Percentiles rank a stretch among this genome's conserved stretches.
These are phyloP conservation scores for Bombus confusus DNA, from an alignment of 1,140 invertebrate species.

Conservation along the genomic window DNA sequence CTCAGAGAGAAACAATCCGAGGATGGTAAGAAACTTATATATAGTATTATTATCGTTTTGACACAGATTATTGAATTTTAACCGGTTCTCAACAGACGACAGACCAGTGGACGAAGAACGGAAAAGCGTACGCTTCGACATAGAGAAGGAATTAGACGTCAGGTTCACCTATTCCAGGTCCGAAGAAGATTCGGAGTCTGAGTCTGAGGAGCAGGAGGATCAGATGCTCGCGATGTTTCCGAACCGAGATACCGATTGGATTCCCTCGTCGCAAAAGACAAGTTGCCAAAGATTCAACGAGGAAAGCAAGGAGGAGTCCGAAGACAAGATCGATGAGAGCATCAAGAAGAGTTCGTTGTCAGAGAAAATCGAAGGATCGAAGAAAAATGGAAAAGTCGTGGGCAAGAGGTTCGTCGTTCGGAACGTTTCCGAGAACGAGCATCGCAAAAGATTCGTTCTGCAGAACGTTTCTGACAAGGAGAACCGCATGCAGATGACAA, in stretches of 20 bases:
- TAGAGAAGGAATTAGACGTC: constrained; percentile 79
- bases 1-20: constrained; percentile 86
- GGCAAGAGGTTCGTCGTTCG: constrained; percentile 77
- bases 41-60: constrained; percentile 19
- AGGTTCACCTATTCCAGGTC: constrained; percentile 82
- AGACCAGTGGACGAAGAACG: constrained; percentile 86
- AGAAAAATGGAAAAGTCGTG: constrained; percentile 71
- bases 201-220: constrained; percentile 77
- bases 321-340: constrained; percentile 26
- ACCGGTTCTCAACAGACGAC: constrained; percentile 70
- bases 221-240: constrained; percentile 57
- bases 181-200: constrained; percentile 82
- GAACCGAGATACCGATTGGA: constrained; percentile 37
- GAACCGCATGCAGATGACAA: constrained; percentile 74
- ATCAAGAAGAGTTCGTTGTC: neutral
- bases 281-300: constrained; percentile 35
- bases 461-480: constrained; percentile 79
- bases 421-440: constrained; percentile 79
- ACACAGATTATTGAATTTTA: neutral
- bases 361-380: constrained; percentile 39
- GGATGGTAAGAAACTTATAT: constrained; percentile 73
- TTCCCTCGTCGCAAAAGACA: constrained; percentile 16
- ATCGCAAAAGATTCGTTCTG: constrained; percentile 76
- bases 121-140: constrained; percentile 87
- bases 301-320: constrained; percentile 9